These are phyloP conservation scores for Megaceryle torquata DNA, from an alignment of 2,113 vertebrate species.

Conservation along the genomic window DNA sequence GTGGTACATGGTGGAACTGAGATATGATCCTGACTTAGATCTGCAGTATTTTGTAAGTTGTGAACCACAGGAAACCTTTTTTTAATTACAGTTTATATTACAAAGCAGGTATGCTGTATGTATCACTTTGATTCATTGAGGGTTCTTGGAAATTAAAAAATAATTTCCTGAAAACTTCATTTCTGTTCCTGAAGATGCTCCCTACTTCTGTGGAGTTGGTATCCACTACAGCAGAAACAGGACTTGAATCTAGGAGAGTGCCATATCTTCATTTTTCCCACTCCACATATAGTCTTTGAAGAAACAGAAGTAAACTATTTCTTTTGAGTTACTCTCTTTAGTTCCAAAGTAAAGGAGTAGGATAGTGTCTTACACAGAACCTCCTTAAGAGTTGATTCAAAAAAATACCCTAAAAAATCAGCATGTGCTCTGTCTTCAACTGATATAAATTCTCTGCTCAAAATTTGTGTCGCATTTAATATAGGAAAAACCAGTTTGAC, in stretches of 20 bases:
- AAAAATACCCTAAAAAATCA: background rate
- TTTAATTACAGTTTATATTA: background rate
- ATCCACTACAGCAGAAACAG: background rate
- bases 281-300: background rate
- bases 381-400: background rate
- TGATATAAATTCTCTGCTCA: background rate
- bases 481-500: background rate
- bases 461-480: background rate
- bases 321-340: background rate
- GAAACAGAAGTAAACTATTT: background rate
- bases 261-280: background rate
- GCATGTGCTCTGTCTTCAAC: background rate
- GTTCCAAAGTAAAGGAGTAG: background rate
- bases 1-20: background rate
- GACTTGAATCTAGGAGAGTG: background rate
- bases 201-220: background rate
- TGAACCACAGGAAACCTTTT: background rate
- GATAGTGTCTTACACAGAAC: background rate
- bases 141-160: background rate
- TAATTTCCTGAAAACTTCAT: background rate
- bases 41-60: background rate
- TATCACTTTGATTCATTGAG: background rate
- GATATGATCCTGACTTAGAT: background rate
- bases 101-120: background rate
- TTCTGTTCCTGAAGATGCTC: background rate